phyloP scores from a whole-genome alignment of 2,888 invertebrate genomes.

The Drosophila borealis region DNA sequence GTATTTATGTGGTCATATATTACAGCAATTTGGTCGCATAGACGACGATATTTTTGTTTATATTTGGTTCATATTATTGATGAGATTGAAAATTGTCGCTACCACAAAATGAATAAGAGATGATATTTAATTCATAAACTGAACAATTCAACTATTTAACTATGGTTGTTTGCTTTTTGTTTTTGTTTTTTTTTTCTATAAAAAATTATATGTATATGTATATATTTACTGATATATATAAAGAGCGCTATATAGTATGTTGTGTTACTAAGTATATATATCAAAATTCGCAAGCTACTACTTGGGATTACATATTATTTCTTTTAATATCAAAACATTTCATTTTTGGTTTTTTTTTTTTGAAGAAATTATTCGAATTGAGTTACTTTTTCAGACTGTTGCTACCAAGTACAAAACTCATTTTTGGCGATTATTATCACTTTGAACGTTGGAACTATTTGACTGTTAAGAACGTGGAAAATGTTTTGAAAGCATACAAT shows the following conservation, averaged over 20 bases:
- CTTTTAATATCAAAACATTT: constrained; percentile 61
- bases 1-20: constrained; percentile 40
- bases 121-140: constrained; percentile 39
- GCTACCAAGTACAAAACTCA: constrained; percentile 65
- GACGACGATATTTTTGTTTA: constrained; percentile 14
- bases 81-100: constrained; percentile 42
- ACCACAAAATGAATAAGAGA: constrained; percentile 54
- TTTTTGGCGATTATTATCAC: constrained; percentile 52
- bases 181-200: constrained; percentile 13
- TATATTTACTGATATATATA: constrained; percentile 63
- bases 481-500: constrained; percentile 35
- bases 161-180: constrained; percentile 23
- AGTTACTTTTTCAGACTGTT: constrained; percentile 55
- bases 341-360: constrained; percentile 29
- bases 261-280: constrained; percentile 51
- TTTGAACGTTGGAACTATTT: constrained; percentile 49
- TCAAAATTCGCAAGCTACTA: constrained; percentile 74
- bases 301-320: constrained; percentile 48
- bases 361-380: constrained; percentile 33
- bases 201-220: constrained; percentile 67
- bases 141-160: constrained; percentile 41
- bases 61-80: constrained; percentile 22
- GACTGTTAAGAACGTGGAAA: constrained; percentile 27
- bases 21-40: constrained; percentile 45
- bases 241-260: constrained; percentile 53